A percentile compares a stretch with the other conserved stretches of the same genome.
Evolutionary conservation across 2,797 vertebrate genomes (phyloP).

Genomic region (Liparis tanakae): DNA sequence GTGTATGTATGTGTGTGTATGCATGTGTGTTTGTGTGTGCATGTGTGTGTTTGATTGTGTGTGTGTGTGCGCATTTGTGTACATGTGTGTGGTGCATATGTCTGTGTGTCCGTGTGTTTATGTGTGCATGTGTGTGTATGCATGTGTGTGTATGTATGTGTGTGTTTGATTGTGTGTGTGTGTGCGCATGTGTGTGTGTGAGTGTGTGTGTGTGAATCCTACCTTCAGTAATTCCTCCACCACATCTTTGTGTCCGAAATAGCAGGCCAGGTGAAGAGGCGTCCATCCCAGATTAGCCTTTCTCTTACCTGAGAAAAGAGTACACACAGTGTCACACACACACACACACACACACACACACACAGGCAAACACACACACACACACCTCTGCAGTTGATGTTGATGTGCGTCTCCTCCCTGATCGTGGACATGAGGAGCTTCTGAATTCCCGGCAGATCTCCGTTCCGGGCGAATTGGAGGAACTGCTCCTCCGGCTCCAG

Average conservation of each 20-base stretch:
- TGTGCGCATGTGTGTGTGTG: no score
- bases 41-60: no score
- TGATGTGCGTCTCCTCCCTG: slow-evolving; percentile 80
- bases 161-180: no score
- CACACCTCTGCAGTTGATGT: slow-evolving; percentile 96
- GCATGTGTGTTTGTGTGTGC: no score
- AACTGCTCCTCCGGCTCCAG: slow-evolving; percentile 90
- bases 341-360: slow-evolving; percentile 8
- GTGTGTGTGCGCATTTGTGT: no score
- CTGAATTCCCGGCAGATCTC: slow-evolving; percentile 87
- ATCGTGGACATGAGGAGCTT: slow-evolving; percentile 83
- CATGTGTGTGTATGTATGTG: no score
- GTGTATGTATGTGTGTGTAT: no score
- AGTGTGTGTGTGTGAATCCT: neutral
- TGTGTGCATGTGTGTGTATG: no score
- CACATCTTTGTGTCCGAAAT: slow-evolving; percentile 93
- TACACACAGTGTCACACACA: neutral
- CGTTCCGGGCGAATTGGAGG: slow-evolving; percentile 91
- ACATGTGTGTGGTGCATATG: no score
- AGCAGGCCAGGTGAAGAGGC: slow-evolving; percentile 95
- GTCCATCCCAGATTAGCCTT: slow-evolving; percentile 98
- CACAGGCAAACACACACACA: neutral
- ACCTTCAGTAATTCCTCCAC: slow-evolving; percentile 94
- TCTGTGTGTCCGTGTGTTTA: no score
- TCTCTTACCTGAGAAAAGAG: slow-evolving; percentile 87